Evolutionary conservation across 1,140 invertebrate genomes (phyloP), one percentile per base, ranked within the genome.

Genomic region (Thaumatotibia leucotreta): DNA sequence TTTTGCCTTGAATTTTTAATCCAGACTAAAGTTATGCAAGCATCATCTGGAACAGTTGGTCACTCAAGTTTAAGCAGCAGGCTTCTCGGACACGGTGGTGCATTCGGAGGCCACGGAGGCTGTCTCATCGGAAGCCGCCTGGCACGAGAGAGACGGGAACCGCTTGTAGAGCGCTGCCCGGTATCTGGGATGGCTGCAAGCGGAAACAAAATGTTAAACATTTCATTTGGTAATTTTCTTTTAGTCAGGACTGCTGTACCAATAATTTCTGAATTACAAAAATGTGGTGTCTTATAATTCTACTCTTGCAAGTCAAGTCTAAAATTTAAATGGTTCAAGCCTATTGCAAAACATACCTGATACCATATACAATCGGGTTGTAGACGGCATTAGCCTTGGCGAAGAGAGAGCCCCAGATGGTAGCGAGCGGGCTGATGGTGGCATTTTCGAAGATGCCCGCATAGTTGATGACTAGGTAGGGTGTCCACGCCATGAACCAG

Each of bases 401-500:
- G 78, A 95, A 95, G 6, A 95, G 92, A 31, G 94, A 94, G 32
- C 94, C 94, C 88, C 94, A 94, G 81, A 94, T 94, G 29, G 94
- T 94, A 61, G 92, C 92, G 8, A 95, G 86, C 4, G 94, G 94
- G 69, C 93, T 94, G 68, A 96, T 93, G 63, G 92, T 91, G 54
- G 91, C 88, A 22, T 88, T 91, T 68, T 93, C 92, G 78, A 95
- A 95, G 69, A 95, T 92, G 63, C 94, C 95, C 17, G 93, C 91
- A 77, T 93, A 94, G 79, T 95, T 95, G 71, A 96, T 95, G n/a
- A 94, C 93, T 63, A 95, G 91, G 78, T 95, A 95, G 20, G 95
- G 95, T 32, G 95, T 95, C 95, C 95, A 95, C 17, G 95, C 95
- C 83, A 95, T 92, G 83, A 96, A 94, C 94, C 95, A 96, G 61